Conservation (phyloP, 2,888 invertebrate genomes). For the Oscheius sp. region DNA sequence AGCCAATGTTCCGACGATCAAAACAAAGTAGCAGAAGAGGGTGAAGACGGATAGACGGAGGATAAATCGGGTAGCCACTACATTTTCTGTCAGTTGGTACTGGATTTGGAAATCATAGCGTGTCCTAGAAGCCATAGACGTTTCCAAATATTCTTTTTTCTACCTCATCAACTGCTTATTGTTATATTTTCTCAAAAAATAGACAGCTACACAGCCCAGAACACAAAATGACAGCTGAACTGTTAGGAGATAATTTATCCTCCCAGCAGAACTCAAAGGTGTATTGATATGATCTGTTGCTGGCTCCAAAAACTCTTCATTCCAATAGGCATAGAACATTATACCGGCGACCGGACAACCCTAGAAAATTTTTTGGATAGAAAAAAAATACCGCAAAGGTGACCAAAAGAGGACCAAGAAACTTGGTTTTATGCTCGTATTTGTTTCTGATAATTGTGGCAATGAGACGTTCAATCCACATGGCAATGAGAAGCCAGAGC, state of each 20-base stretch:
- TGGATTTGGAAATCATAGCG: slow-evolving; percentile 12
- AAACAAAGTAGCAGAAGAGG: not conserved
- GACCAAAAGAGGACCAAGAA: not conserved
- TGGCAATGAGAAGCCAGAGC: slow-evolving; percentile 17
- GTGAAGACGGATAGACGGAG: slow-evolving; percentile 16
- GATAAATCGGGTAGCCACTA: slow-evolving; percentile 17
- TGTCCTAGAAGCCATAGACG: not conserved
- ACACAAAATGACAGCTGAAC: slow-evolving; percentile 3
- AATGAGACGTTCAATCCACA: slow-evolving; percentile 13
- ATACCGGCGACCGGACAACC: not conserved
- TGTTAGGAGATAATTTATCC: not conserved
- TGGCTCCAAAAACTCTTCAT: slow-evolving; percentile 5
- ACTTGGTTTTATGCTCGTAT: slow-evolving; percentile 14
- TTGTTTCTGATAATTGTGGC: slow-evolving; percentile 1
- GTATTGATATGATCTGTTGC: slow-evolving; percentile 19
- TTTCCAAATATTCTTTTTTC: not conserved
- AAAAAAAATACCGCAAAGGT: not conserved
- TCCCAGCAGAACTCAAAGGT: not conserved
- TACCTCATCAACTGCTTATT: slow-evolving; percentile 3
- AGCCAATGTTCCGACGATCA: not conserved
- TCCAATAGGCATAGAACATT: not conserved
- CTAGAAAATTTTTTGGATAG: not conserved
- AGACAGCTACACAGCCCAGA: not conserved
- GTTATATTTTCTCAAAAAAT: slow-evolving; percentile 4
- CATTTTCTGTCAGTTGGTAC: slow-evolving; percentile 20